Evolutionary conservation across 2,113 vertebrate species (phyloP), one percentile per base, ranked within the genome.

Genomic region (Aptenodytes forsteri): DNA sequence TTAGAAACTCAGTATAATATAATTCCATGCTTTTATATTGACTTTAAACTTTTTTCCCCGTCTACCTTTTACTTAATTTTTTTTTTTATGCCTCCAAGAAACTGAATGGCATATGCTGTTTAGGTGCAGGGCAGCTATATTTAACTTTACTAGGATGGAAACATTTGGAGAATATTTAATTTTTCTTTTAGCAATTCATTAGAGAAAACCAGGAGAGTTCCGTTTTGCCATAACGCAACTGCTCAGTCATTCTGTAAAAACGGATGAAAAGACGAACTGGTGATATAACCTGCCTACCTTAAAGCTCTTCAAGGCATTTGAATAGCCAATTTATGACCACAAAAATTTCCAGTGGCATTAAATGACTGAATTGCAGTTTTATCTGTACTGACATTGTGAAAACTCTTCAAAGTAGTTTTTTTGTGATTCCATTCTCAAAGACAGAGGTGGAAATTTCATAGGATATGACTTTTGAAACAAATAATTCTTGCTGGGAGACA

Each of bases 201-300:
- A 70, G 72, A 56, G 46, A 77, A 75, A 83, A 64, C 7, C 27
- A 66, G 29, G 30, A 66, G 34, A 62, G 10, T 62, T 90, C 34
- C 0, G 1, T 81, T 87, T 89, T 58, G 40, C 50, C 19, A 6
- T 21, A n/a, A 36, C 1, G 3, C 62, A 86, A 62, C 44, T 77
- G 46, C 54, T 89, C 22, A 52, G 27, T 80, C 32, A n/a, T 56
- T 61, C 40, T 44, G 17, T 79, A 16, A 52, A 75, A 83, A 89
- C 4, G 46, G 30, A n/a, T 1, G 1, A 54, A 46, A 64, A 79
- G 50, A 47, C 0, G 0, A 93, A 34, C 38, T 44, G 36, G 17
- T 72, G 44, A 8, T 65, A 22, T 1, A 61, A n/a, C 21, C 44
- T 73, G 46, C 30, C 40, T 80, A 22, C 22, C 22, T 90, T 65